Evolutionary conservation across 2,797 vertebrate species (phyloP).

Genomic region (Pipistrellus nathusii): DNA sequence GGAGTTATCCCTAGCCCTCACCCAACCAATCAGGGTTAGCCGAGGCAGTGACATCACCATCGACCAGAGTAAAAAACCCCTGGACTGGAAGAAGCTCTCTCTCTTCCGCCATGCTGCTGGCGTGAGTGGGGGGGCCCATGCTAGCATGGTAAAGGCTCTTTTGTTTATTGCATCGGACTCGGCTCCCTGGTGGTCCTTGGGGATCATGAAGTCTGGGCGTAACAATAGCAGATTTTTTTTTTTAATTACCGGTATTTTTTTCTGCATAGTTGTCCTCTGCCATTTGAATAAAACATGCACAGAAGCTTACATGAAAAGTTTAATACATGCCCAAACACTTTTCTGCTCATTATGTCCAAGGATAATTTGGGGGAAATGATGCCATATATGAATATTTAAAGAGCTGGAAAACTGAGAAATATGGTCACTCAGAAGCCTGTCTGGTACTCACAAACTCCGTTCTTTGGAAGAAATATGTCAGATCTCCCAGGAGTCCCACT

Average conservation of each 20-base stretch:
- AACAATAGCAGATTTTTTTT: not conserved
- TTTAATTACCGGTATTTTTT: not conserved
- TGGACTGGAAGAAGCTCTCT: too few relatives aligned
- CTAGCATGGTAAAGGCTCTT: too few relatives aligned
- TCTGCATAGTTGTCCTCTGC: not conserved
- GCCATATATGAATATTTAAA: not conserved
- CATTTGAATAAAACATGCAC: conserved; percentile 3
- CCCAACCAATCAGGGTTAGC: too few relatives aligned
- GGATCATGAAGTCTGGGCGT: too few relatives aligned
- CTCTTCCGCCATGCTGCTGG: too few relatives aligned
- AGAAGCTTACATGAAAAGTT: not conserved
- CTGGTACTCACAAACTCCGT: not conserved
- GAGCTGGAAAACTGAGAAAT: not conserved
- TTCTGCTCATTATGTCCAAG: not conserved
- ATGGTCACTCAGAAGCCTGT: not conserved
- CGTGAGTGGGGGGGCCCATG: too few relatives aligned
- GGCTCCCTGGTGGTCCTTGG: too few relatives aligned
- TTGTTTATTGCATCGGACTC: too few relatives aligned
- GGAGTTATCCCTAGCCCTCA: too few relatives aligned
- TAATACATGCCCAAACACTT: not conserved
- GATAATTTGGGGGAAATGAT: not conserved
- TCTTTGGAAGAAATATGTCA: not conserved
- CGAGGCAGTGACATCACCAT: too few relatives aligned
- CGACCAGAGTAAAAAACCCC: too few relatives aligned
- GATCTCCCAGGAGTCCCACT: not conserved